Conservation (phyloP, 2,797 vertebrate genomes). For the Lindbergichthys nudifrons region DNA sequence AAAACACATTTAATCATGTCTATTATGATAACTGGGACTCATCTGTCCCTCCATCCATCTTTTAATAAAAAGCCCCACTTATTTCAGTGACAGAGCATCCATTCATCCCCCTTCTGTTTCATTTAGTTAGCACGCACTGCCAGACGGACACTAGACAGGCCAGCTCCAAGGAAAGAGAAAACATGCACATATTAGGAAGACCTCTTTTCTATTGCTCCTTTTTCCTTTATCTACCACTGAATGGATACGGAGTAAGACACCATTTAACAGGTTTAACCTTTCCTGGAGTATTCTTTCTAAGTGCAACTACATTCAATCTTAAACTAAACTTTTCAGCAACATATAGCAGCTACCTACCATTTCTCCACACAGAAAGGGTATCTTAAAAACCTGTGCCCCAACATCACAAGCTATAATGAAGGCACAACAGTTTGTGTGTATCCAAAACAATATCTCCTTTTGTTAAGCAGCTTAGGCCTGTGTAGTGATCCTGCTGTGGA, state of each 20-base stretch:
- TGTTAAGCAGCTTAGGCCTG: conserved; percentile 58
- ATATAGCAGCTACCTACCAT: background rate
- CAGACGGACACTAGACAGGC: conserved; percentile 37
- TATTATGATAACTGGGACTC: conserved; percentile 42
- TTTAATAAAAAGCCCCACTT: conserved; percentile 55
- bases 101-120: conserved; percentile 40
- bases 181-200: conserved; percentile 22
- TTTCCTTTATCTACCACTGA: background rate
- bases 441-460: conserved; percentile 59
- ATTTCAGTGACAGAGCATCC: conserved; percentile 37
- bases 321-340: background rate
- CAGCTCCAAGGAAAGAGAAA: background rate
- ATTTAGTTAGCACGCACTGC: conserved; percentile 24
- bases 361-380: conserved; percentile 29
- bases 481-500: conserved; percentile 42
- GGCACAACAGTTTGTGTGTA: conserved; percentile 62
- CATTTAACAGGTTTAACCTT: background rate
- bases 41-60: conserved; percentile 42
- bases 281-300: conserved; percentile 20
- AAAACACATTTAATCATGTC: conserved; percentile 52
- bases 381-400: conserved; percentile 27
- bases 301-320: background rate
- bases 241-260: background rate
- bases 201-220: background rate
- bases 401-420: conserved; percentile 29